Conservation (phyloP, 2,113 vertebrate genomes). For the Loxodonta africana region DNA sequence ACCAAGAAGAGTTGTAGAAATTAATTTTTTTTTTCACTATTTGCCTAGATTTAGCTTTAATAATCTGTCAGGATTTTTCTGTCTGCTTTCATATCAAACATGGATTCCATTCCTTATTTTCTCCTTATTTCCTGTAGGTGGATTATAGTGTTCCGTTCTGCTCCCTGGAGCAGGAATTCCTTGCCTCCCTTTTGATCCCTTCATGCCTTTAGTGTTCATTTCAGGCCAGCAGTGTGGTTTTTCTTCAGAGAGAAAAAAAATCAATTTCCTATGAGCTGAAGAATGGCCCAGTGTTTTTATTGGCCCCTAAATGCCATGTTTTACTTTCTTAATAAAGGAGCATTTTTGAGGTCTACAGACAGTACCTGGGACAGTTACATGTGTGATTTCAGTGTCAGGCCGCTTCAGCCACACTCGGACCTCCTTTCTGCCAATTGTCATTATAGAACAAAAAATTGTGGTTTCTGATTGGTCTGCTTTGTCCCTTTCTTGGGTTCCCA, state of each 20-base stretch:
- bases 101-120: slow-evolving; percentile 55
- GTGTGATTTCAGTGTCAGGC: not conserved
- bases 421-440: not conserved
- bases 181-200: slow-evolving; percentile 64
- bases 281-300: slow-evolving; percentile 39
- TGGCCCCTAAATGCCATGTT: slow-evolving; percentile 27
- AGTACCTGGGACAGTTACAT: not conserved
- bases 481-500: slow-evolving; percentile 73
- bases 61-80: slow-evolving; percentile 65
- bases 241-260: slow-evolving; percentile 61
- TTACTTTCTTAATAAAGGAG: slow-evolving; percentile 64
- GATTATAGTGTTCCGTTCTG: slow-evolving; percentile 66
- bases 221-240: slow-evolving; percentile 36
- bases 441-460: not conserved
- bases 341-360: slow-evolving; percentile 49
- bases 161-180: slow-evolving; percentile 57
- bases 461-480: slow-evolving; percentile 51
- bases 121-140: slow-evolving; percentile 74
- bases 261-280: slow-evolving; percentile 75
- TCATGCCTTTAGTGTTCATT: slow-evolving; percentile 38
- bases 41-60: slow-evolving; percentile 48
- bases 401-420: not conserved
- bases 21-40: slow-evolving; percentile 56
- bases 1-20: not conserved
- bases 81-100: slow-evolving; percentile 71